These are phyloP conservation scores for Prunella strophiata DNA, from an alignment of 2,797 vertebrate genomes.

Conservation along the genomic window DNA sequence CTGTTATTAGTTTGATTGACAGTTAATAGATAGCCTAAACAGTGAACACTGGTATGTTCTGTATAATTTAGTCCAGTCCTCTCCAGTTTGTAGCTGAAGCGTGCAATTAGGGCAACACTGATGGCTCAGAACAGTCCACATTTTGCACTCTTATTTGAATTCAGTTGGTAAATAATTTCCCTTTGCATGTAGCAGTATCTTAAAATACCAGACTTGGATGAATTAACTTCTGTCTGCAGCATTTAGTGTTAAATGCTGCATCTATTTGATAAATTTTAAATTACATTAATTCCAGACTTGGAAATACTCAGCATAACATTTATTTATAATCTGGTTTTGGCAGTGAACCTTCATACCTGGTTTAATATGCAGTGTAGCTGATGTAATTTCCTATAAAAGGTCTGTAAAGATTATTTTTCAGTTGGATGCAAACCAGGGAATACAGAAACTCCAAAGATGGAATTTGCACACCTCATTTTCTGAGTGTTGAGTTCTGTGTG, in stretches of 20 bases:
- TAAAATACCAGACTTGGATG: slow-evolving; percentile 58
- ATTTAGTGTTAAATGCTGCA: neutral
- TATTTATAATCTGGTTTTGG: slow-evolving; percentile 19
- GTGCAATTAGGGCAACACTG: slow-evolving; percentile 77
- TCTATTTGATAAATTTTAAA: slow-evolving; percentile 34
- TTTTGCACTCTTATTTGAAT: slow-evolving; percentile 70
- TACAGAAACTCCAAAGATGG: neutral
- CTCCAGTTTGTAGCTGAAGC: slow-evolving; percentile 76
- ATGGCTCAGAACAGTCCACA: slow-evolving; percentile 70
- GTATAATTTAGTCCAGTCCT: slow-evolving; percentile 81
- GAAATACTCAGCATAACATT: neutral
- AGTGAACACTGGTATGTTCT: slow-evolving; percentile 74
- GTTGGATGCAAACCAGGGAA: neutral
- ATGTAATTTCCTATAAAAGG: neutral
- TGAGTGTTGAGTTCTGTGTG: neutral
- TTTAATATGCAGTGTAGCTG: neutral
- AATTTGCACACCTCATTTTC: neutral
- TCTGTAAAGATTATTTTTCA: neutral
- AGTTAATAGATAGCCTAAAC: slow-evolving; percentile 83
- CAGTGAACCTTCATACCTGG: neutral
- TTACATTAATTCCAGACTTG: neutral
- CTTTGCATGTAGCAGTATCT: slow-evolving; percentile 11
- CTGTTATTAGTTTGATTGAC: slow-evolving; percentile 86
- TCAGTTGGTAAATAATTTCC: slow-evolving; percentile 70
- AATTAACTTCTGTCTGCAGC: slow-evolving; percentile 4